Base-by-base conservation (phyloP, 1,140 invertebrate genomes). In the Lineus longissimus region DNA sequence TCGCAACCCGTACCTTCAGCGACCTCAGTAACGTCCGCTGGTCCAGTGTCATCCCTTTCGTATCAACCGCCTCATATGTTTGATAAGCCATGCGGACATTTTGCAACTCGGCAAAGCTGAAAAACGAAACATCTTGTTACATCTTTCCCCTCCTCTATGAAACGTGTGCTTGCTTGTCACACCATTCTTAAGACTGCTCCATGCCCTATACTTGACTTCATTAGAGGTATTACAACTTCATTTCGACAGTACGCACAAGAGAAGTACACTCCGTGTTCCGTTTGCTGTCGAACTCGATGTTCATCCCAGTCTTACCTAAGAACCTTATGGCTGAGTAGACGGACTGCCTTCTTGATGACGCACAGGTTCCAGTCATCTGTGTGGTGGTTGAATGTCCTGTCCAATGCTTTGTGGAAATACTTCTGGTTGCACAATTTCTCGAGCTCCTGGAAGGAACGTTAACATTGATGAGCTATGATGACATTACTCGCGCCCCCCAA, bases 331-430 rank as follows among this genome's bases (percentile, higher is more conserved):
- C 64, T 57, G 0, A 77, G 60, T 2, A 76, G 55, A 17, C 36
- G 31, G 1, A 76, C 22, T 19, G 66, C 61, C 43, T 72, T 73
- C 0, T 59, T 61, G 7, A 78, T 65, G 17, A 71, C 71, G 33
- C 70, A 66, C 30, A 72, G 59, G 47, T 78, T 78, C 76, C 76
- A 78, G 36, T 75, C 73, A 19, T 69, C 75, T 22, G 73, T 75
- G 70, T 78, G 76, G 54, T 73, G 67, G 63, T 78, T 78, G 61
- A 71, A 69, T 13, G 74, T 75, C 43, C 68, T 62, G 33, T 78
- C 72, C 1, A 78, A 61, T 0, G 68, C 64, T 43, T 60, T 59
- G 61, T 74, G 51, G 27, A 78, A 54, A n/a, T 71, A 62, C 11
- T 74, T 70, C n/a, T 68, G 56, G 36, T 77, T 71, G n/a, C 75